Percentiles rank a stretch among this genome's conserved stretches.
Conservation (phyloP, 2,797 vertebrate species). For the Adelosebastes latens region DNA sequence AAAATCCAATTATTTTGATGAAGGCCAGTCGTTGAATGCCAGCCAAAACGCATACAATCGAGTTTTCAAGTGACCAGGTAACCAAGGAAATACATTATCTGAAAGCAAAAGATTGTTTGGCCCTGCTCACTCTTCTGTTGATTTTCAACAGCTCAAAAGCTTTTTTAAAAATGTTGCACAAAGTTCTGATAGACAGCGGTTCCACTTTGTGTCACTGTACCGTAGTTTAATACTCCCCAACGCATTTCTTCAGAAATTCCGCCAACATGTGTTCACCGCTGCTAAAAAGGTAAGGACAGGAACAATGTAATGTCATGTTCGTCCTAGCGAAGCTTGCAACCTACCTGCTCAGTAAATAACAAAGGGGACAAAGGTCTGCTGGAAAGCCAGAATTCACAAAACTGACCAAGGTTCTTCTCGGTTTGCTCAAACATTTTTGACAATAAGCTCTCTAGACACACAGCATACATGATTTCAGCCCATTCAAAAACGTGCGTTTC, state of each 20-base stretch:
- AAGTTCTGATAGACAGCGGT: not conserved
- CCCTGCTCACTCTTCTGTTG: not conserved
- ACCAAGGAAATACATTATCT: not conserved
- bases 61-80: not conserved
- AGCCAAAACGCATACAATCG: not conserved
- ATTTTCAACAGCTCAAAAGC: not conserved
- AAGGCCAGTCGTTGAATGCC: not conserved
- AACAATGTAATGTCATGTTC: not conserved
- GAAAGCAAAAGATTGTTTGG: not conserved
- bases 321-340: not conserved
- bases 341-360: not conserved
- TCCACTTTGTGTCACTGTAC: not conserved
- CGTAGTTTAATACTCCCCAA: not conserved
- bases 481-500: not conserved
- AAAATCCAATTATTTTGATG: not conserved
- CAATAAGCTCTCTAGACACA: not conserved
- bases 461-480: not conserved
- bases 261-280: not conserved
- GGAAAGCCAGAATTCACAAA: not conserved
- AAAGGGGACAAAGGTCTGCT: not conserved
- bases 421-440: not conserved
- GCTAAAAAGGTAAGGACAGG: not conserved
- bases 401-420: not conserved
- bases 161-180: not conserved
- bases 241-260: not conserved